A percentile compares a stretch with the other conserved stretches of the same genome.
phyloP scores from a whole-genome alignment of 2,113 vertebrate species.

The Xenopus borealis region DNA sequence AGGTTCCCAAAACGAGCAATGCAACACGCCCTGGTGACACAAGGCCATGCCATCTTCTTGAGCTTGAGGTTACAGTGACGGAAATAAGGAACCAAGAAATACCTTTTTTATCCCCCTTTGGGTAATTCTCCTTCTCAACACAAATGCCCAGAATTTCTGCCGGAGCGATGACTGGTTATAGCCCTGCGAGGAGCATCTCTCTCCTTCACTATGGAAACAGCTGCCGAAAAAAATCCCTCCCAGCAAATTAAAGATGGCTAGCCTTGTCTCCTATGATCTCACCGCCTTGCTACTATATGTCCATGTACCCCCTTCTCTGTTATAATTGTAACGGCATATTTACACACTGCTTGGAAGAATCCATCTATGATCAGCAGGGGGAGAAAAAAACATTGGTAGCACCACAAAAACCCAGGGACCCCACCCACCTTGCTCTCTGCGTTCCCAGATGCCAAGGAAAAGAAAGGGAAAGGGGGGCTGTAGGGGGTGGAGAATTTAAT shows the following conservation, averaged over 20 bases:
- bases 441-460: conserved; percentile 54
- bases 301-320: conserved; percentile 4
- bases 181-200: neutral
- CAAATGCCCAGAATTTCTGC: neutral
- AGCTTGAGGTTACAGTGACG: neutral
- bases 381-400: conserved; percentile 44
- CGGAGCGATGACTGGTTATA: neutral
- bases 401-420: conserved; percentile 36
- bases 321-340: neutral
- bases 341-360: neutral
- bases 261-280: neutral
- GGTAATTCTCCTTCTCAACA: neutral
- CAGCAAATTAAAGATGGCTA: conserved; percentile 5
- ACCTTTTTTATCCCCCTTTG: too few species aligned
- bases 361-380: conserved; percentile 45
- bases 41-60: conserved; percentile 90
- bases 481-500: conserved; percentile 44
- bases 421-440: conserved; percentile 65
- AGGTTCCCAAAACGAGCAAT: conserved; percentile 96
- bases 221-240: neutral
- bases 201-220: too few species aligned
- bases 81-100: too few species aligned
- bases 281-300: neutral
- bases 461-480: neutral
- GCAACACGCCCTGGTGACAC: conserved; percentile 94